Percentiles rank a stretch among this genome's conserved stretches.
phyloP scores from a whole-genome alignment of 2,888 invertebrate genomes.

The Zeuzera pyrina region DNA sequence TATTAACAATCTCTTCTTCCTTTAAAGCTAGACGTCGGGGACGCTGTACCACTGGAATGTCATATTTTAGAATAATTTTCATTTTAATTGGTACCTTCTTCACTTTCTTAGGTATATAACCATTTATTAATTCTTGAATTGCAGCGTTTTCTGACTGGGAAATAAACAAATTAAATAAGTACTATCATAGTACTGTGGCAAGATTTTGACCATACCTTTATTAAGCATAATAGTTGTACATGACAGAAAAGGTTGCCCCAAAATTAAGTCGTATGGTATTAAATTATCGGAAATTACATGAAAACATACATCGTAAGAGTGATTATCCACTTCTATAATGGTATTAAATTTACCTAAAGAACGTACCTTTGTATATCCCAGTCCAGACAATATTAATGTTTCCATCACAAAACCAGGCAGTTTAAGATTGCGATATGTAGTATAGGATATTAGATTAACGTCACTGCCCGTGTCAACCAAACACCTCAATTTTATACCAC shows the following conservation, averaged over 20 bases:
- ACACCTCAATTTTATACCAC: neutral
- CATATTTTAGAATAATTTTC: constrained; percentile 17
- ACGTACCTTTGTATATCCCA: neutral
- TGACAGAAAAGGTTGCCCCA: constrained; percentile 6
- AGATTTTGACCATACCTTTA: neutral
- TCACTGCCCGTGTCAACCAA: constrained; percentile 7
- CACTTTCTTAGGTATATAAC: constrained; percentile 9
- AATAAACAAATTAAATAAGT: too few species aligned
- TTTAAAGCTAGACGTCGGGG: constrained; percentile 15
- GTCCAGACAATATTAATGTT: neutral
- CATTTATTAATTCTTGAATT: too few species aligned
- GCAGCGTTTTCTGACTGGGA: too few species aligned
- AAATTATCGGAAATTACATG: neutral
- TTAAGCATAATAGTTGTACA: neutral
- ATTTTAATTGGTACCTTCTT: constrained; percentile 16
- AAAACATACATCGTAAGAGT: constrained; percentile 1
- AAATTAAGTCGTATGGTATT: constrained; percentile 6
- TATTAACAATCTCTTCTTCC: constrained; percentile 11
- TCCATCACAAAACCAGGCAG: neutral
- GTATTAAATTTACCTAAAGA: neutral
- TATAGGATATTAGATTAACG: constrained; percentile 1
- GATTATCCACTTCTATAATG: constrained; percentile 1
- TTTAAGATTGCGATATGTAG: neutral
- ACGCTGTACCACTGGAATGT: constrained; percentile 16
- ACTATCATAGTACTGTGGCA: neutral